Evolutionary conservation across 2,797 vertebrate species (phyloP).

Genomic region (Protonibea diacanthus): DNA sequence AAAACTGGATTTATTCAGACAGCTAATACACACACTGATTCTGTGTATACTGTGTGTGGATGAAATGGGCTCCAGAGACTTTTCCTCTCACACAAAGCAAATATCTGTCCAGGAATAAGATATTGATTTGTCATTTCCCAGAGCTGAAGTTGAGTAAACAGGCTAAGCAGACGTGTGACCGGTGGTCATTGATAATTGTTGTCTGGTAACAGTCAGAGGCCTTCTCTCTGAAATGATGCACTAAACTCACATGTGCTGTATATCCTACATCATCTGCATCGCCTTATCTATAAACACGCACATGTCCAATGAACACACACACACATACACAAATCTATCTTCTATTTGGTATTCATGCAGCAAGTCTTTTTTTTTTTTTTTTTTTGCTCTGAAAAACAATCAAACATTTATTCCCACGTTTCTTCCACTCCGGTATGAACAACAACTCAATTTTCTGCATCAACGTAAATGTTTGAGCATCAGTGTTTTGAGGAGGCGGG

Average conservation of each 20-base stretch:
- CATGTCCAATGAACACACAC: background rate
- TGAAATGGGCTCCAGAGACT: slow-evolving; percentile 68
- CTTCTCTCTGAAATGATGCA: slow-evolving; percentile 33
- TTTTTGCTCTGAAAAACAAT: slow-evolving; percentile 46
- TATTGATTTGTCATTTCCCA: slow-evolving; percentile 79
- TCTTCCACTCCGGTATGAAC: slow-evolving; percentile 19
- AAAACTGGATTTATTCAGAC: slow-evolving; percentile 76
- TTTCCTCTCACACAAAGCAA: slow-evolving; percentile 76
- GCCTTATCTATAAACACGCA: background rate
- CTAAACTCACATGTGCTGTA: slow-evolving; percentile 24
- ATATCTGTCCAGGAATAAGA: slow-evolving; percentile 75
- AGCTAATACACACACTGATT: slow-evolving; percentile 74
- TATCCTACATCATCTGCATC: slow-evolving; percentile 14
- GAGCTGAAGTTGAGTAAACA: slow-evolving; percentile 68
- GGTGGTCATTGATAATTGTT: slow-evolving; percentile 59
- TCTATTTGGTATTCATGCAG: slow-evolving; percentile 41
- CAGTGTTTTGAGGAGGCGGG: slow-evolving; percentile 15
- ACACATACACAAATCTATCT: background rate
- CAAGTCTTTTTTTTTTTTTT: slow-evolving; percentile 22
- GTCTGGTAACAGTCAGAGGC: slow-evolving; percentile 43
- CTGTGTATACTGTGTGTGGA: slow-evolving; percentile 69
- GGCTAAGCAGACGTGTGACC: slow-evolving; percentile 54
- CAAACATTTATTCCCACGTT: slow-evolving; percentile 63
- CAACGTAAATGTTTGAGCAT: slow-evolving; percentile 27
- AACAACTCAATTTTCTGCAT: slow-evolving; percentile 18